A percentile compares a stretch with the other conserved stretches of the same genome.
Conservation (phyloP, 2,888 invertebrate genomes). For the Pristionchus japonicus region DNA sequence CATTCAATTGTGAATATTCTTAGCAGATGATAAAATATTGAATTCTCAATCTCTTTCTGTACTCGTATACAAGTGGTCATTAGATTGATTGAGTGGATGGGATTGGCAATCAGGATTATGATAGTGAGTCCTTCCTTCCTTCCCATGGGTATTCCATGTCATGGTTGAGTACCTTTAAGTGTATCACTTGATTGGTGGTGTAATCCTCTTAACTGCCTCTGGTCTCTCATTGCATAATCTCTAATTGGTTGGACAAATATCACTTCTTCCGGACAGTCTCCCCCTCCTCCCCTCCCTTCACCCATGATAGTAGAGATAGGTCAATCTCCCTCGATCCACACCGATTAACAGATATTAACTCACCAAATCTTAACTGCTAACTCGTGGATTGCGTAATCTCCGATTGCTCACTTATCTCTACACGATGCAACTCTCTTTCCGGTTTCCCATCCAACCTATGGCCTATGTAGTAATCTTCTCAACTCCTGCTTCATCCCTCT, state of each 20-base stretch:
- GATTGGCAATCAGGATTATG: constrained; percentile 11
- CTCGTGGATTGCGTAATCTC: neutral
- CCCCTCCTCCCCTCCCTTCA: neutral
- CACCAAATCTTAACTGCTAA: constrained; percentile 29
- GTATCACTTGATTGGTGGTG: constrained; percentile 28
- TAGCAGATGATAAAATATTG: constrained; percentile 3
- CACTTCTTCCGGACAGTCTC: neutral
- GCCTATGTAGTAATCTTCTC: neutral
- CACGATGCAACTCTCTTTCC: neutral
- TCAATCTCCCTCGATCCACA: neutral
- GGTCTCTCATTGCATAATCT: constrained; percentile 31
- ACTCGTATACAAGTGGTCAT: neutral
- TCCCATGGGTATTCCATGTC: constrained; percentile 34
- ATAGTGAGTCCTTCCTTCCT: constrained; percentile 22
- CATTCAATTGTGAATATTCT: neutral
- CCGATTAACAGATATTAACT: constrained; percentile 29
- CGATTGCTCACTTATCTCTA: constrained; percentile 20
- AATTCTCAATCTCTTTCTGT: neutral
- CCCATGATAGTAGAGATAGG: neutral
- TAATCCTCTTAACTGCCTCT: constrained; percentile 28
- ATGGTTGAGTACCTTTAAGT: constrained; percentile 9
- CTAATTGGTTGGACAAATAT: constrained; percentile 39
- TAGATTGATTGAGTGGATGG: constrained; percentile 7
- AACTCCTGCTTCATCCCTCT: neutral
- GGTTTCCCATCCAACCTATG: neutral